Percentiles rank a stretch among this genome's conserved stretches.
Evolutionary conservation across 53 echinoderm and acorn worm genomes (phyloP).

Genomic region (Holothuria leucospilota): DNA sequence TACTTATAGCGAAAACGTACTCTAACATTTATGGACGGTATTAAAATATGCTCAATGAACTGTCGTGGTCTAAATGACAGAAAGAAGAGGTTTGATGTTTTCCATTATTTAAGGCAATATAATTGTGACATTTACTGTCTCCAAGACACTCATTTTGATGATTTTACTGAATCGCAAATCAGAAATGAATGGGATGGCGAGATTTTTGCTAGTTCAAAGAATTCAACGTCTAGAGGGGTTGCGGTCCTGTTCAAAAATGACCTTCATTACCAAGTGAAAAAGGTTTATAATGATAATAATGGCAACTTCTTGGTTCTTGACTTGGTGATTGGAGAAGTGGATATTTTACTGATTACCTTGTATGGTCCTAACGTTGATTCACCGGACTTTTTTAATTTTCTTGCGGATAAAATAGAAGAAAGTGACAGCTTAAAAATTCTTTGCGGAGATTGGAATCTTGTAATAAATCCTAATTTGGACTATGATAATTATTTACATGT

Average conservation of each 20-base stretch:
- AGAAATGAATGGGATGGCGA: background rate
- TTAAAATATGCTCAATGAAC: background rate
- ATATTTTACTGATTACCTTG: no score
- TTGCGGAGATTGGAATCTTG: background rate
- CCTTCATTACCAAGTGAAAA: background rate
- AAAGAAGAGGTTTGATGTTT: background rate
- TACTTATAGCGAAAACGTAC: background rate
- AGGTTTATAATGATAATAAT: background rate
- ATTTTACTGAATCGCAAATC: background rate
- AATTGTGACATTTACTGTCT: background rate
- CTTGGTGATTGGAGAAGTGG: background rate
- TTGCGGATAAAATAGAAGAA: background rate
- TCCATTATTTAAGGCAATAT: background rate
- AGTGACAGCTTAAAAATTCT: background rate
- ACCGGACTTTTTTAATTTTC: background rate
- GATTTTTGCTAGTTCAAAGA: background rate
- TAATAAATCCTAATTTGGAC: background rate
- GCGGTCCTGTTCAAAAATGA: background rate
- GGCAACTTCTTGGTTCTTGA: background rate
- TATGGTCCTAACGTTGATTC: background rate
- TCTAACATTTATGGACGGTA: background rate
- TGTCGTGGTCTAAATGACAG: background rate
- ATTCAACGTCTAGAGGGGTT: background rate
- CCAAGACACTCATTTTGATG: background rate
- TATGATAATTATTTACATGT: background rate